Evolutionary conservation across 2,113 vertebrate species (phyloP), one percentile per base, ranked within the genome.

Genomic region (Hippocampus guttulatus): DNA sequence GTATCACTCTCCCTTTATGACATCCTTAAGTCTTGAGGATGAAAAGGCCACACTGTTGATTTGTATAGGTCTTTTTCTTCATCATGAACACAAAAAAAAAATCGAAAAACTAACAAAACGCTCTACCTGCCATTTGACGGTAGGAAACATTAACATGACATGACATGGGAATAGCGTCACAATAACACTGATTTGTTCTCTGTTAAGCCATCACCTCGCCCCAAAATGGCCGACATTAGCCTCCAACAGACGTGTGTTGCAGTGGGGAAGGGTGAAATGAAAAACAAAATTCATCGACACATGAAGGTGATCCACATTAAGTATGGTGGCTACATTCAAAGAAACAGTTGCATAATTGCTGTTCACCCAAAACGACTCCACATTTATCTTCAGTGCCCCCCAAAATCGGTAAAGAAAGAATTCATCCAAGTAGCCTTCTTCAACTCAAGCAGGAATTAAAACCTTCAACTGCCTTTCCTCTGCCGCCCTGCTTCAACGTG

Each of bases 31-130:
- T 92, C 91, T 91, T 87, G 91, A 93, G 90, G 93, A 93, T 92
- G 91, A 93, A 92, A 94, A 94, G 93, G 93, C 93, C 92, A 93
- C 92, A 89, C 89, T 91, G 88, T 90, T 91, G 89, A 90, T 91
- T 91, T 92, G 85, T 90, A 92, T 92, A 91, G 87, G 88, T 92
- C 79, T 55, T 52, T 87, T 85, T 87, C 81, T 82, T 91, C 90
- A 87, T 92, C 86, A 80, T 91, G 89, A 47, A 45, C 33, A 65
- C 6, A 65, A 16, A 47, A 16, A 41, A 5, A 43, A 12, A 63
- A 64, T n/a, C 2, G 81, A 88, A 87, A 89, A 85, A 82, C 5
- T 25, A 79, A 88, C 80, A 89, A 86, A 78, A 87, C 78, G 81
- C 76, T 85, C 86, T 79, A 83, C 76, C 85, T 84, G 83, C 85